Evolutionary conservation across 2,888 invertebrate species (phyloP).

Genomic region (Trypoxylon attenuatum): DNA sequence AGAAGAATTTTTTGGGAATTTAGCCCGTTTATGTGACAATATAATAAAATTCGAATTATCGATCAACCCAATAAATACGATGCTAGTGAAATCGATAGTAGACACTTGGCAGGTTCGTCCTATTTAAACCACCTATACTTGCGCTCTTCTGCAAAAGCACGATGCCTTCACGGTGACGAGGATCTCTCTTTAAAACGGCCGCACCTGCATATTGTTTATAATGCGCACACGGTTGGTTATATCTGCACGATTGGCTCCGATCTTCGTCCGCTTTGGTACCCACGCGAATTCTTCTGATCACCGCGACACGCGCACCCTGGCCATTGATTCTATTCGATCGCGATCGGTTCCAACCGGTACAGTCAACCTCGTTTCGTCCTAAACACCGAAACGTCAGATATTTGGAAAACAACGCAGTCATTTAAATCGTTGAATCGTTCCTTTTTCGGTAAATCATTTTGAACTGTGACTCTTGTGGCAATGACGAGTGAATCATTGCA

Average conservation of each 20-base stretch:
- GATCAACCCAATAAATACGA: too few relatives aligned
- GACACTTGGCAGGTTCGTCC: too few relatives aligned
- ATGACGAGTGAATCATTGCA: too few relatives aligned
- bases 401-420: too few relatives aligned
- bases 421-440: too few relatives aligned
- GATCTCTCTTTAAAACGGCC: conserved; percentile 54
- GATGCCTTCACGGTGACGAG: conserved; percentile 55
- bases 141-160: conserved; percentile 20
- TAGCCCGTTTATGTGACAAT: too few relatives aligned
- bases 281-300: conserved; percentile 50
- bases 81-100: too few relatives aligned
- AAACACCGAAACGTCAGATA: too few relatives aligned
- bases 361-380: background rate
- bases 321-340: conserved; percentile 1
- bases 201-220: conserved; percentile 61
- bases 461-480: too few relatives aligned
- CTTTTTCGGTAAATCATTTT: too few relatives aligned
- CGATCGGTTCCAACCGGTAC: background rate
- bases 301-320: background rate
- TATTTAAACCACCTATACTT: conserved; percentile 36
- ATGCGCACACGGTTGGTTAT: conserved; percentile 14
- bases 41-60: too few relatives aligned
- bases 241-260: conserved; percentile 23
- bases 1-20: too few relatives aligned
- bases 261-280: conserved; percentile 47